These are phyloP conservation scores for Spisula solida DNA, from an alignment of 2,888 invertebrate genomes.

Conservation along the genomic window DNA sequence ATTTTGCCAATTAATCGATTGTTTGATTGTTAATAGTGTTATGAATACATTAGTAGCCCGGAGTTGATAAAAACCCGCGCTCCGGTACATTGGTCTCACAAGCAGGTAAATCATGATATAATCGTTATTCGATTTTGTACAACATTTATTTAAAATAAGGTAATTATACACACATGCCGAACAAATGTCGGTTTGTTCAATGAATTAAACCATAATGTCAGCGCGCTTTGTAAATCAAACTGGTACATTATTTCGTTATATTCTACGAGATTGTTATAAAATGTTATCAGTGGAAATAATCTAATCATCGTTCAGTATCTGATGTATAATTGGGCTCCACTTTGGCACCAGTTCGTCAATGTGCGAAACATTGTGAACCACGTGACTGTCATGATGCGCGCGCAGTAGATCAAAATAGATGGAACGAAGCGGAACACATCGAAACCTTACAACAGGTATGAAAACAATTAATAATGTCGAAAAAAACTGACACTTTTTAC, in stretches of 20 bases:
- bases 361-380: neutral
- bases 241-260: slow-evolving; percentile 11
- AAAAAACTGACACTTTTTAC: too few species aligned
- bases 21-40: neutral
- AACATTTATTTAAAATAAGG: slow-evolving; percentile 2
- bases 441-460: too few species aligned
- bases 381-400: slow-evolving; percentile 12
- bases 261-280: slow-evolving; percentile 10
- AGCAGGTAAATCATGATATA: neutral
- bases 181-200: neutral
- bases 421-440: neutral
- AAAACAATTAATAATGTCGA: too few species aligned
- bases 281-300: neutral
- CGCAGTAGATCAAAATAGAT: slow-evolving; percentile 8
- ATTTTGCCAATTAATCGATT: too few species aligned
- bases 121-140: neutral
- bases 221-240: neutral
- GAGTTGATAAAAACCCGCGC: neutral
- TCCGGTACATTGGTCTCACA: neutral
- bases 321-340: slow-evolving; percentile 10
- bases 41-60: slow-evolving; percentile 1
- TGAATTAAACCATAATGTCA: neutral
- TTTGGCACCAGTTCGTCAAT: neutral
- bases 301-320: neutral
- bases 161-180: neutral